Conservation (phyloP, 2,888 invertebrate species). For the Lumbricus terrestris region DNA sequence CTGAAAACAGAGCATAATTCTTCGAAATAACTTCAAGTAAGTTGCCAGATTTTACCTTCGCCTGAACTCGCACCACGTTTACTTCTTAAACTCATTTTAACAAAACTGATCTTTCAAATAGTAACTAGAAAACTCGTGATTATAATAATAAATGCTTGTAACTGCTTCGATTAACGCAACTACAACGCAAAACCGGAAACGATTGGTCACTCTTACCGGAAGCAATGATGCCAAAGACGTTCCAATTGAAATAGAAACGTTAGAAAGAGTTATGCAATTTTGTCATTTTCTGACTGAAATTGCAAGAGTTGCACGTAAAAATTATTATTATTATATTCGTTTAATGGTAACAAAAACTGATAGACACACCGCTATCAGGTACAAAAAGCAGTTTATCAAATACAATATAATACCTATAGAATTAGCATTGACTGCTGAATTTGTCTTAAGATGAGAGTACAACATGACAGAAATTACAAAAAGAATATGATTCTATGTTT, state of each 20-base stretch:
- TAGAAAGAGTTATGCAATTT: no score
- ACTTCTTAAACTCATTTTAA: slow-evolving; percentile 6
- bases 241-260: background rate
- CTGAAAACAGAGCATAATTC: background rate
- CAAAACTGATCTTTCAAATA: background rate
- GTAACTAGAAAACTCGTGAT: background rate
- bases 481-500: no score
- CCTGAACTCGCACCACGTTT: slow-evolving; percentile 5
- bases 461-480: no score
- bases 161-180: background rate
- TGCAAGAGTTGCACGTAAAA: no score
- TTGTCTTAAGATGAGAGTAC: no score
- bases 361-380: no score
- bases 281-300: no score
- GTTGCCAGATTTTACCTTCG: background rate
- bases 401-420: no score
- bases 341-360: no score
- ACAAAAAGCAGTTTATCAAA: no score
- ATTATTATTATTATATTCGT: no score
- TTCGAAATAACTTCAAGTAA: background rate
- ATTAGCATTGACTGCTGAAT: no score
- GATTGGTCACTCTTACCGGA: background rate
- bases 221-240: background rate
- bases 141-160: background rate
- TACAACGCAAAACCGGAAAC: background rate